Base-by-base conservation (phyloP, 2,888 invertebrate genomes). In the Choreutis nemorana region DNA sequence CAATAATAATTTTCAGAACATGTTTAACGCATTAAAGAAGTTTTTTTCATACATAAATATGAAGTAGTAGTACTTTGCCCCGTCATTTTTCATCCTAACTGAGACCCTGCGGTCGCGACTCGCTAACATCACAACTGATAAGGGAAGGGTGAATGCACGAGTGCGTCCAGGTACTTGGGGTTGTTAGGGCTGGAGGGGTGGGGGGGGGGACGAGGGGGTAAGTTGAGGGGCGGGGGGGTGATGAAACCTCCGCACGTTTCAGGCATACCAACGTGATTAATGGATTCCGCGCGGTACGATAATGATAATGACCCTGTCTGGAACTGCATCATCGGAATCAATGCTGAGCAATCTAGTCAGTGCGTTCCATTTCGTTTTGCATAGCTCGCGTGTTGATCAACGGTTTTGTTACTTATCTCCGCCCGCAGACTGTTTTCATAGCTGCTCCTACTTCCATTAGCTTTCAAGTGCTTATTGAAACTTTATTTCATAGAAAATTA, bases 191-290 rank as follows among this genome's bases (percentile, higher is more conserved):
- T 39, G 25, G 18, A 31, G 41, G 41, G 31, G 35, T 43, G 44
- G 42, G 28, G 29, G 13, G 27, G 26, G 36, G 34, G 34, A 28
- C 24, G 31, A 26, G 29, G 31, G 18, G 40, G 22, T n/a, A n/a
- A n/a, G n/a, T n/a, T n/a, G n/a, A n/a, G 10, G 33, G 13, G 26
- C 14, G 25, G 26, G 30, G 43, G 44, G 48, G 49, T 47, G 52
- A 47, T 48, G 53, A 44, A 44, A 44, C 47, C 45, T 48, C 42
- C 42, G 35, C 46, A 53, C 55, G 48, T 50, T 58, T 59, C 61
- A 62, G 66, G 63, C 60, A 71, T 66, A 68, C 59, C 72, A 62
- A 64, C 67, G 63, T 77, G 77, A 77, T 77, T 77, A 77, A 77
- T 77, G 73, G 67, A 71, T 68, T 56, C 63, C 56, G 53, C 50